These are phyloP conservation scores for Eucidaris tribuloides DNA, from an alignment of 35 echinoderm and acorn worm species.

Conservation along the genomic window DNA sequence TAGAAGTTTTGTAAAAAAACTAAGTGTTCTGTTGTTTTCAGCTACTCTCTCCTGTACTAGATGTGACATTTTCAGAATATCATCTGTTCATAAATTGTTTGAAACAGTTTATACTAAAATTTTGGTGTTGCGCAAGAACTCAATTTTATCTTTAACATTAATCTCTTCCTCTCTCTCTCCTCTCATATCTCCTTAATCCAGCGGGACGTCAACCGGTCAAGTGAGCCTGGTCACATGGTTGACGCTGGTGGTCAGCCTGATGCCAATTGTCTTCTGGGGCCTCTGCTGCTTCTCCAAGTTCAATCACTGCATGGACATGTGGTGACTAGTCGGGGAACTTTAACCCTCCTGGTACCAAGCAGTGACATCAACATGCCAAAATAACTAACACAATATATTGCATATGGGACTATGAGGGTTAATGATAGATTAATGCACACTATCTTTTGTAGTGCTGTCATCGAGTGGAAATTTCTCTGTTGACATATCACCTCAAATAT, in stretches of 20 bases:
- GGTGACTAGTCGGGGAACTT: constrained; percentile 44
- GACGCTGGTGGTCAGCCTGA: constrained; percentile 9
- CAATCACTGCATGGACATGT: constrained; percentile 42
- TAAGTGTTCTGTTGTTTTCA: background rate
- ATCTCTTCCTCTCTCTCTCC: background rate
- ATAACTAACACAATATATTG: too few relatives aligned
- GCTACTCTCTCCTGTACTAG: background rate
- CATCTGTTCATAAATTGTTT: background rate
- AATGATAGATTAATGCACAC: too few relatives aligned
- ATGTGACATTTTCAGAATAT: background rate
- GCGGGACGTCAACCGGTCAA: constrained; percentile 29
- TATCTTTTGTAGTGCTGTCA: too few relatives aligned
- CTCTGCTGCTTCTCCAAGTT: constrained; percentile 40
- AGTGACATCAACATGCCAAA: too few relatives aligned
- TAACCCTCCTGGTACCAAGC: too few relatives aligned
- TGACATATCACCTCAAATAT: too few relatives aligned
- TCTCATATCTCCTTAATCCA: background rate
- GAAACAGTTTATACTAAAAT: background rate
- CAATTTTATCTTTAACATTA: background rate
- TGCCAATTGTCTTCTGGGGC: constrained; percentile 40
- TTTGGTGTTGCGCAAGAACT: background rate
- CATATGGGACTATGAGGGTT: too few relatives aligned
- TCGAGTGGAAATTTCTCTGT: too few relatives aligned
- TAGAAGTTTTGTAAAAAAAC: background rate
- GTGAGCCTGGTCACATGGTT: constrained; percentile 29